Percentiles rank a stretch among this genome's conserved stretches.
phyloP scores from a whole-genome alignment of 2,888 invertebrate genomes.

The Tenthredo notha region DNA sequence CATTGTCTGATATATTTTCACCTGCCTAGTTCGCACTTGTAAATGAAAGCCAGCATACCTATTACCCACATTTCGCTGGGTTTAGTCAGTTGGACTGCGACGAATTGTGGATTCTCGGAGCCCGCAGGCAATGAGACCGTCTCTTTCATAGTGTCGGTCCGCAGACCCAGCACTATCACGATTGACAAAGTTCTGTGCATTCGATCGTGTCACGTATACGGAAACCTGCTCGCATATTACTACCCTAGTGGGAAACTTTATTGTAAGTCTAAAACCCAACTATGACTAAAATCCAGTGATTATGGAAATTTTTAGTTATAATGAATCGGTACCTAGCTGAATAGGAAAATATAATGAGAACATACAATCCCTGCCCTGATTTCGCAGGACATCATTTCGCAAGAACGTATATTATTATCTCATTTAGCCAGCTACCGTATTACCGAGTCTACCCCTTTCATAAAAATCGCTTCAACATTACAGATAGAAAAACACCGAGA shows the following conservation, averaged over 20 bases:
- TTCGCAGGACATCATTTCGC: not conserved
- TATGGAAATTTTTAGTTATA: slow-evolving; percentile 21
- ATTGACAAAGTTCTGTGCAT: slow-evolving; percentile 44
- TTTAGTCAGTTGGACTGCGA: slow-evolving; percentile 16
- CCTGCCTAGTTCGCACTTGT: slow-evolving; percentile 34
- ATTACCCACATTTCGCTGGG: not conserved
- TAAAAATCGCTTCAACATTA: not conserved
- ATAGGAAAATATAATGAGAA: not conserved
- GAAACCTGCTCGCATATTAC: not conserved
- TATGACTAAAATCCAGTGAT: slow-evolving; percentile 1
- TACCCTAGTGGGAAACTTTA: not conserved
- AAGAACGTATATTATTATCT: not conserved
- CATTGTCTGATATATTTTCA: slow-evolving; percentile 17
- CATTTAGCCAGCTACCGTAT: not conserved
- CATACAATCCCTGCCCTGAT: not conserved
- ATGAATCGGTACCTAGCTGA: not conserved
- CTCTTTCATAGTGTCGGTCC: slow-evolving; percentile 17
- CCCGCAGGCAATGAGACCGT: slow-evolving; percentile 29
- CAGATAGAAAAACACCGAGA: not conserved
- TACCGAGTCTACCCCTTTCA: not conserved
- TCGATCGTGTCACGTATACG: slow-evolving; percentile 17
- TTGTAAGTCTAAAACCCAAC: not conserved
- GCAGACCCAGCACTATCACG: slow-evolving; percentile 18
- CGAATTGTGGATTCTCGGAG: slow-evolving; percentile 19
- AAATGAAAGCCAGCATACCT: not conserved